Evolutionary conservation across 2,888 invertebrate species (phyloP).

Genomic region (Ormyrus labotus): DNA sequence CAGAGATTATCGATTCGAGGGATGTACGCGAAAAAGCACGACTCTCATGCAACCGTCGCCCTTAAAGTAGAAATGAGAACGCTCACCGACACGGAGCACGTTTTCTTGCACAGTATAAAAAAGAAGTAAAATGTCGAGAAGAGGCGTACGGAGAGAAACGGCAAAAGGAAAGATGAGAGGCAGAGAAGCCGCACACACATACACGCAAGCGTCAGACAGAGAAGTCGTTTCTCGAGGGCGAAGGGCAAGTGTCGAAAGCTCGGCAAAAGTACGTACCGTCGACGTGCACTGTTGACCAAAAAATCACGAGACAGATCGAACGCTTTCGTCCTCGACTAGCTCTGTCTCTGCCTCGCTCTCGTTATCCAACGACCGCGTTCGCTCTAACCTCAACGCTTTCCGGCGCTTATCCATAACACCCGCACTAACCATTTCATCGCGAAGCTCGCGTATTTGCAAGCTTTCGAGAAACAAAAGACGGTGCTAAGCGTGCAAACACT

Average conservation of each 20-base stretch:
- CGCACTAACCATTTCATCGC: background rate
- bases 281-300: background rate
- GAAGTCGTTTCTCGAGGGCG: background rate
- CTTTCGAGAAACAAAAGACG: no score
- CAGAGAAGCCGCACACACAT: background rate
- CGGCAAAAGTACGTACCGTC: background rate
- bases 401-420: background rate
- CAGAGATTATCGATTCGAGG: no score
- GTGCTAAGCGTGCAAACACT: conserved; percentile 73
- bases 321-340: background rate
- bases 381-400: conserved; percentile 27
- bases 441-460: background rate
- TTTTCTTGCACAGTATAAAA: background rate
- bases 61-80: background rate
- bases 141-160: background rate
- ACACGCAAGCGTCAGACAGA: no score
- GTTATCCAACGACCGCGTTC: conserved; percentile 37
- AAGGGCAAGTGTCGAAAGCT: background rate
- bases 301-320: conserved; percentile 34
- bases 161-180: background rate
- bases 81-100: background rate
- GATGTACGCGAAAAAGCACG: no score
- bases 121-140: background rate
- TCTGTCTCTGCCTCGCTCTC: conserved; percentile 7
- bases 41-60: no score